Evolutionary conservation across 2,888 invertebrate genomes (phyloP), one percentile per base, ranked within the genome.

Genomic region (Pantelozetes paolii): DNA sequence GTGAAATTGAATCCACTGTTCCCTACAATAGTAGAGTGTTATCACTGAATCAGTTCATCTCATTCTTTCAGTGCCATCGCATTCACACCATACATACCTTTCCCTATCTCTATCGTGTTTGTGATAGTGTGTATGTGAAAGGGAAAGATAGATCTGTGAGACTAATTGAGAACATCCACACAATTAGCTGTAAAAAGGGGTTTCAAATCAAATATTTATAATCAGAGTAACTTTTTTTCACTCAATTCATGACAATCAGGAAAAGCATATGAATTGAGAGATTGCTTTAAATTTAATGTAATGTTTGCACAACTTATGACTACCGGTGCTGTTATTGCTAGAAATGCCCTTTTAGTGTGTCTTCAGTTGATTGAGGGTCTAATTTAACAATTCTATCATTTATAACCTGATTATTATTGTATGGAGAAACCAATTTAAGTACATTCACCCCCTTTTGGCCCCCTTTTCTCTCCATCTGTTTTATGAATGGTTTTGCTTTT

Each of bases 121-220:
- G 45, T 45, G 45, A 45, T 2, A 13, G 15, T 45, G 5, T 36
- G 9, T 36, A 36, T 36, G n/a, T n/a, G n/a, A n/a, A 36, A 36
- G 15, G 45, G 15, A 45, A 45, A 45, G 5, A 54, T 9, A 20
- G 2, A 20, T 2, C 6, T 20, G n/a, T n/a, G n/a, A n/a, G n/a
- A n/a, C 54, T 54, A 54, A 54, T 54, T 54, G 54, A 54, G 54
- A 54, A 54, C 54, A 54, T 20, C 20, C 54, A 20, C 20, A 54
- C 54, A 54, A 54, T 54, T 54, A 54, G 18, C 8, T 13, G 3
- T 13, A 15, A 20, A 54, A 54, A 54, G 15, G 8, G 54, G 11
- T 11, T 48, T 48, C 18, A 15, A n/a, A 20, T 54, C 54, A 54
- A 54, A 54, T 54, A 54, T 54, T 54, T 54, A 54, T 54, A 20